Evolutionary conservation across 2,113 vertebrate species (phyloP).

Genomic region (Leucoraja erinaceus): DNA sequence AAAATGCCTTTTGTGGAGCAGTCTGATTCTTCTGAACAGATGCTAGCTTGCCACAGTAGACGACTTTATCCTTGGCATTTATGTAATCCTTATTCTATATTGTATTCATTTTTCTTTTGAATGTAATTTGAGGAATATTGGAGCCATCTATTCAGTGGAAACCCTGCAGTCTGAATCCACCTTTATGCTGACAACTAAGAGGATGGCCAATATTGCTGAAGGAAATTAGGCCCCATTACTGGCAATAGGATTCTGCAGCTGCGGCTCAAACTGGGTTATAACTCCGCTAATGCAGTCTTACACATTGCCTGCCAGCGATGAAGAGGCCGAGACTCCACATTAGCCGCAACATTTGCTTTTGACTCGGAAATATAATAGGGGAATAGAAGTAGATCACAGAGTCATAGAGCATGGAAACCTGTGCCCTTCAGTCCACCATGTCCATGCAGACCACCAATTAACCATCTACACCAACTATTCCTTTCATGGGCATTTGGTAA

Average conservation of each 20-base stretch:
- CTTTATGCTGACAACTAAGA: neutral
- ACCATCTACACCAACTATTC: too few relatives aligned
- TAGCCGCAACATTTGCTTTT: neutral
- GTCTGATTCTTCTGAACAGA: neutral
- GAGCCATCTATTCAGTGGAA: conserved; percentile 31
- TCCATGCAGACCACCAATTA: too few relatives aligned
- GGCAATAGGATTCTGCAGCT: neutral
- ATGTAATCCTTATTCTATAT: neutral
- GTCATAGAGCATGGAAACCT: too few relatives aligned
- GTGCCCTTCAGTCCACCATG: too few relatives aligned
- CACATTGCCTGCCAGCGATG: neutral
- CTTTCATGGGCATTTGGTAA: too few relatives aligned
- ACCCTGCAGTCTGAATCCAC: neutral
- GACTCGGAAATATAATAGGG: too few relatives aligned
- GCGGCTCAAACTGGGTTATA: neutral
- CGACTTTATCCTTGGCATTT: neutral
- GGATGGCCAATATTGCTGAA: neutral
- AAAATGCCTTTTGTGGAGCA: neutral
- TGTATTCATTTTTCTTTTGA: conserved; percentile 14
- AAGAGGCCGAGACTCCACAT: neutral
- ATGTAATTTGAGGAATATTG: conserved; percentile 18
- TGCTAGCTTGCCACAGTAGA: neutral
- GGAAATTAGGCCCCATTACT: conserved; percentile 22
- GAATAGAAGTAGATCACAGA: neutral
- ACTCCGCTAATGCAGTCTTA: neutral